Base-by-base conservation (phyloP, 2,888 invertebrate species). In the Agriotes lineatus region DNA sequence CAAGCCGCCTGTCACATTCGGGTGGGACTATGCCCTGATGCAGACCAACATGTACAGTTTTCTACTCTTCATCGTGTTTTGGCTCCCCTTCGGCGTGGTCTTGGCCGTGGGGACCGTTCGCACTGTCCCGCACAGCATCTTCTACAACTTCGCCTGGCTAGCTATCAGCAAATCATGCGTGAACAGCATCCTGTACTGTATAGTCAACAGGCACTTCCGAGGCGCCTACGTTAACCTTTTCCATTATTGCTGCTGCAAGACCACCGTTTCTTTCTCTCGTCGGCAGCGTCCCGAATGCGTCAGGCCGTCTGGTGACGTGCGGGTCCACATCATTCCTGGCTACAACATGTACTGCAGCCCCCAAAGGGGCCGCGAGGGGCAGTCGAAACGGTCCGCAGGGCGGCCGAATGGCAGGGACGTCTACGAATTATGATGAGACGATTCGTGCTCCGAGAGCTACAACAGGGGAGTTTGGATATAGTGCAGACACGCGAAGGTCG, bases 231-330 rank as follows among this genome's bases (percentile, higher is more conserved):
- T 90, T 10, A 90, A 90, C 78, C 84, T 94, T 6, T 94, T 93
- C 79, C 90, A 92, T 78, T 94, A 94, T 78, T 93, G 93, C 79
- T 93, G 90, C 80, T 94, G 93, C 84, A 94, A 93, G 82, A 92
- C 90, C 6, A 90, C 91, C 3, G 90, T 90, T 19, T 88, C 91
- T 1, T 90, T 90, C 74, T 88, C 89, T 4, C 83, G 89, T 67
- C 86, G 92, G 42, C 87, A 89, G 61, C 82, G 91, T 33, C 82
- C 82, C 10, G 84, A 84, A 74, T 81, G 83, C 2, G 75, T 83
- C 62, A 83, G 63, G 79, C 85, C 88, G 10, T 85, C 88, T 0
- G 87, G 88, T 1, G 90, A 92, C 72, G 89, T 92, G n/a, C 82
- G 90, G 22, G 93, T 93, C 5, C 93, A 93, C 80, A 92, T 94